These are phyloP conservation scores for Rotaria macrura DNA, from an alignment of 2,888 invertebrate species.

Conservation along the genomic window DNA sequence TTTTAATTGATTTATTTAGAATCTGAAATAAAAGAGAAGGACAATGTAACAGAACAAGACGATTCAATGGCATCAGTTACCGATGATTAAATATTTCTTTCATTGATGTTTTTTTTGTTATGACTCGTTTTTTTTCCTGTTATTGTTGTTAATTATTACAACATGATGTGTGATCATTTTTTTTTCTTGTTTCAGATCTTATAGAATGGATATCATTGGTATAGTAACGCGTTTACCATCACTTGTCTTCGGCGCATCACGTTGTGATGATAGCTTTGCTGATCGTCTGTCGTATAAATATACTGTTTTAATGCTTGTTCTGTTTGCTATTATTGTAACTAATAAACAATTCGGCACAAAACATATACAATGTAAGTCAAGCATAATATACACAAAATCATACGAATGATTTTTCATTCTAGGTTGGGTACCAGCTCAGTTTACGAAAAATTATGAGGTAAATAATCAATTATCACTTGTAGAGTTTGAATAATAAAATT, in stretches of 20 bases:
- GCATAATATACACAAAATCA: neutral
- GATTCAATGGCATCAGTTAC: neutral
- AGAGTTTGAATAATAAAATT: no score
- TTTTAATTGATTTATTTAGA: neutral
- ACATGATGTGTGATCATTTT: neutral
- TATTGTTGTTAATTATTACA: neutral
- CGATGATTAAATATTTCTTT: neutral
- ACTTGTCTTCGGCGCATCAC: slow-evolving; percentile 33
- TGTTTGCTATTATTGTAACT: slow-evolving; percentile 34
- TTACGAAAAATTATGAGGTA: slow-evolving; percentile 19
- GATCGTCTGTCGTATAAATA: slow-evolving; percentile 34
- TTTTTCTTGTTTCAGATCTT: neutral
- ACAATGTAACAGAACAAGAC: neutral
- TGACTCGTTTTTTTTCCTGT: neutral
- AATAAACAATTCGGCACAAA: slow-evolving; percentile 34
- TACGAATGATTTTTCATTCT: no score
- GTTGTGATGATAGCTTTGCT: slow-evolving; percentile 33
- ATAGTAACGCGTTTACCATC: slow-evolving; percentile 32
- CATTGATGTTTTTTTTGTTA: neutral
- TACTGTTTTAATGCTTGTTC: slow-evolving; percentile 34
- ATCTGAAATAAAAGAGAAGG: neutral
- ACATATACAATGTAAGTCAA: slow-evolving; percentile 33
- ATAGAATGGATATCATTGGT: slow-evolving; percentile 33
- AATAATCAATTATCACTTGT: neutral
- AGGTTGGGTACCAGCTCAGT: slow-evolving; percentile 16